These are phyloP conservation scores for Myrmecophaga tridactyla DNA, from an alignment of 2,113 vertebrate genomes.

Conservation along the genomic window DNA sequence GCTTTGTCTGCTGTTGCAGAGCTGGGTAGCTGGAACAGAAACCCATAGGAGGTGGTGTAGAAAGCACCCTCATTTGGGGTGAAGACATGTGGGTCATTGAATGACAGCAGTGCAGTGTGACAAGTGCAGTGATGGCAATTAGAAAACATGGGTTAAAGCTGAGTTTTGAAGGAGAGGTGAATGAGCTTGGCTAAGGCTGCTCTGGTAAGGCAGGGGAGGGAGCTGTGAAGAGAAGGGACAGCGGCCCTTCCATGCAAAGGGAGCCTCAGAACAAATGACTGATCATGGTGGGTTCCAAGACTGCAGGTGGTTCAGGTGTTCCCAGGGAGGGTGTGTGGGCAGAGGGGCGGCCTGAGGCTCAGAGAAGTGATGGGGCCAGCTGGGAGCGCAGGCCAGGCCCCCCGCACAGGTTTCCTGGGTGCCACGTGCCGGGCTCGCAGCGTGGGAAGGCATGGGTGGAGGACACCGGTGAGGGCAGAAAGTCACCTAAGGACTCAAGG, in stretches of 20 bases:
- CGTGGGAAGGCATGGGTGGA: no score
- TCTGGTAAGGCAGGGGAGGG: neutral
- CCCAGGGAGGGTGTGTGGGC: neutral
- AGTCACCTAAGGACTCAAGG: neutral
- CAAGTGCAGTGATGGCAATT: neutral
- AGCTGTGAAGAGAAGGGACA: neutral
- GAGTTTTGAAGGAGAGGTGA: neutral
- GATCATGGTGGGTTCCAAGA: neutral
- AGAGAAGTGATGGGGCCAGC: neutral
- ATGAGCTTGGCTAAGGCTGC: neutral
- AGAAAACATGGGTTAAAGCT: neutral
- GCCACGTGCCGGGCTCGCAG: no score
- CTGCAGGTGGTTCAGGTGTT: neutral
- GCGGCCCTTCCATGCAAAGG: neutral
- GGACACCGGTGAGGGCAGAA: no score
- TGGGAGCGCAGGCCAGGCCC: no score
- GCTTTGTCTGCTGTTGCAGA: neutral
- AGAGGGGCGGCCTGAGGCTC: no score
- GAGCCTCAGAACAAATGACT: no score
- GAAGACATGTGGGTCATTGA: neutral
- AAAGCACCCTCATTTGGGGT: no score
- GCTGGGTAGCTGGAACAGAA: neutral
- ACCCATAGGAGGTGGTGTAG: neutral
- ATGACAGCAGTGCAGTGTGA: neutral
- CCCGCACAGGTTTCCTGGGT: no score